A percentile compares a stretch with the other conserved stretches of the same genome.
These are phyloP conservation scores for Prosapia bicincta DNA, from an alignment of 2,888 invertebrate genomes.

Conservation along the genomic window DNA sequence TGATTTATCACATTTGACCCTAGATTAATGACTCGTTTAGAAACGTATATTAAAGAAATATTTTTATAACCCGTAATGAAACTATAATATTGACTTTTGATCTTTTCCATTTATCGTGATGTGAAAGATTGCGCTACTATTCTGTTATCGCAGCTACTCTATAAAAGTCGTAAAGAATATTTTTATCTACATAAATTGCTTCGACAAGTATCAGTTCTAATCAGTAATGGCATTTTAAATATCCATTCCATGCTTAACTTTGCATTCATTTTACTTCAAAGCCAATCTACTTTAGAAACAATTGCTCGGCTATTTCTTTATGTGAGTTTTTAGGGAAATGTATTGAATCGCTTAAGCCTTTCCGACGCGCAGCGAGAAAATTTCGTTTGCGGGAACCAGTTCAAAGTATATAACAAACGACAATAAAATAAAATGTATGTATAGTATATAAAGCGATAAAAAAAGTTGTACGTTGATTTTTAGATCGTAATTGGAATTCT, in stretches of 20 bases:
- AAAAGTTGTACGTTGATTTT: too few relatives aligned
- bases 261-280: too few relatives aligned
- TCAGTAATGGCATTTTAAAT: conserved; percentile 2
- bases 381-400: too few relatives aligned
- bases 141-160: not conserved
- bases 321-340: too few relatives aligned
- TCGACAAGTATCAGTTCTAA: not conserved
- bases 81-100: not conserved
- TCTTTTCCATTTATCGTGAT: not conserved
- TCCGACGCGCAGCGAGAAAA: too few relatives aligned
- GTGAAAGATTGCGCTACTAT: not conserved
- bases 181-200: not conserved
- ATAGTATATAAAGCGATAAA: too few relatives aligned
- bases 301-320: too few relatives aligned
- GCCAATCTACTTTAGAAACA: too few relatives aligned
- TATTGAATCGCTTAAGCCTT: too few relatives aligned
- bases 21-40: not conserved
- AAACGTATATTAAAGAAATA: not conserved
- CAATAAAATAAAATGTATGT: too few relatives aligned
- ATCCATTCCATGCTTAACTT: not conserved
- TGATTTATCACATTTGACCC: not conserved
- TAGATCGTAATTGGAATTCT: too few relatives aligned
- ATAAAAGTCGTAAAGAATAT: not conserved
- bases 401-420: too few relatives aligned
- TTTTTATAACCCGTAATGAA: not conserved